phyloP scores from a whole-genome alignment of 2,888 invertebrate genomes.

The Gnatocerus cornutus region DNA sequence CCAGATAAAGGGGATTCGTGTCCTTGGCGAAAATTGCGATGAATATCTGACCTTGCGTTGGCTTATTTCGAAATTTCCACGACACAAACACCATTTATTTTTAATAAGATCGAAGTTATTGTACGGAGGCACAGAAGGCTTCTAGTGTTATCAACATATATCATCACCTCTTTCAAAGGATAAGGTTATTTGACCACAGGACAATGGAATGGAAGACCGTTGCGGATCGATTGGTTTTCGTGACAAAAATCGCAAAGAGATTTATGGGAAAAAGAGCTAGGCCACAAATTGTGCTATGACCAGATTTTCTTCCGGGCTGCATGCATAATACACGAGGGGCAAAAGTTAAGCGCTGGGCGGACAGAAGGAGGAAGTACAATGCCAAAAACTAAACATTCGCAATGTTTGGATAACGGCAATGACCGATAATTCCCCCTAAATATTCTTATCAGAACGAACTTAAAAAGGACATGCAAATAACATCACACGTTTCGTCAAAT shows the following conservation, averaged over 20 bases:
- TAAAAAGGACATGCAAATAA: no score
- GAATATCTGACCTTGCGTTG: conserved; percentile 17
- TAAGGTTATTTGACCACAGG: conserved; percentile 3
- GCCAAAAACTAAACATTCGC: no score
- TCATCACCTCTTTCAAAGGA: conserved; percentile 15
- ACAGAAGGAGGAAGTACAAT: no score
- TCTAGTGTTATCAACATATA: conserved; percentile 24
- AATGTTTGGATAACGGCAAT: no score
- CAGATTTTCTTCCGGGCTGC: no score
- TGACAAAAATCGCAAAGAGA: conserved; percentile 21
- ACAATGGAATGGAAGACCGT: conserved; percentile 9
- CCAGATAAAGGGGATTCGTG: neutral
- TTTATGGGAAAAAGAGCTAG: neutral
- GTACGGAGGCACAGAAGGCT: conserved; percentile 1
- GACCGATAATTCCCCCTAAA: no score
- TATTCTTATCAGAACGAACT: no score
- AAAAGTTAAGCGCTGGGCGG: no score
- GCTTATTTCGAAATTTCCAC: conserved; percentile 13
- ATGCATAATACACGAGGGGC: no score
- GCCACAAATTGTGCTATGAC: no score
- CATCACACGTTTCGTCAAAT: no score
- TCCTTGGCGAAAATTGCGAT: conserved; percentile 26
- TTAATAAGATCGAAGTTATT: conserved; percentile 7
- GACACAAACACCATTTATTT: conserved; percentile 3
- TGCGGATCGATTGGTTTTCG: conserved; percentile 8